Percentiles rank a stretch among this genome's conserved stretches.
phyloP scores from a whole-genome alignment of 2,888 invertebrate species.

The Sclerodermus sp. region DNA sequence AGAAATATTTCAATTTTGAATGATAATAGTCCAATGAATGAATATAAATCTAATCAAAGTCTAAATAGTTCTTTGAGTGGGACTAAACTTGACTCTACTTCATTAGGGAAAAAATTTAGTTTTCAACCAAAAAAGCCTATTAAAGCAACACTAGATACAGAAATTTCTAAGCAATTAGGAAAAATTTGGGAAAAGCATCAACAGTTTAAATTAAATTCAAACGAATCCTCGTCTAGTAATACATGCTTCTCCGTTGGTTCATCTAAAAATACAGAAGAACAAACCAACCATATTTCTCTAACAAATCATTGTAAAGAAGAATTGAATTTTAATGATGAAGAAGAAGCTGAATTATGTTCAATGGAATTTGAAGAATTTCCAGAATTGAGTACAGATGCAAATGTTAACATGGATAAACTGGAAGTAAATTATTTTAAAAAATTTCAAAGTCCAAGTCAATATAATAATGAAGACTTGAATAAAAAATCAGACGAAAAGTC shows the following conservation, averaged over 20 bases:
- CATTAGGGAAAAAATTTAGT: constrained; percentile 27
- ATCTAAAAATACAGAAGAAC: neutral
- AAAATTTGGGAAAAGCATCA: constrained; percentile 39
- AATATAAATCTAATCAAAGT: neutral
- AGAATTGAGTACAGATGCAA: neutral
- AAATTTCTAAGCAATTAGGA: constrained; percentile 37
- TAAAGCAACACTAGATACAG: constrained; percentile 36
- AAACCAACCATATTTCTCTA: neutral
- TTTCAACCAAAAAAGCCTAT: constrained; percentile 50
- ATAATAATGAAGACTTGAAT: too few relatives aligned
- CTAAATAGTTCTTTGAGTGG: neutral
- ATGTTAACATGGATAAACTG: too few relatives aligned
- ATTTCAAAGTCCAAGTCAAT: too few relatives aligned
- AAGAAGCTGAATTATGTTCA: neutral
- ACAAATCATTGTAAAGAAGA: neutral
- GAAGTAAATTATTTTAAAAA: too few relatives aligned
- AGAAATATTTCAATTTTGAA: neutral
- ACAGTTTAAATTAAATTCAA: constrained; percentile 5
- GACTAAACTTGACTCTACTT: constrained; percentile 9
- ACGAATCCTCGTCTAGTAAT: neutral
- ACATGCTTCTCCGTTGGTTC: neutral
- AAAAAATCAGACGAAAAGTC: neutral
- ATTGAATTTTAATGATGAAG: neutral
- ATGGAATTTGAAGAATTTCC: neutral
- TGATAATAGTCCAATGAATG: neutral